These are phyloP conservation scores for Etheostoma spectabile DNA, from an alignment of 2,113 vertebrate genomes.

Conservation along the genomic window DNA sequence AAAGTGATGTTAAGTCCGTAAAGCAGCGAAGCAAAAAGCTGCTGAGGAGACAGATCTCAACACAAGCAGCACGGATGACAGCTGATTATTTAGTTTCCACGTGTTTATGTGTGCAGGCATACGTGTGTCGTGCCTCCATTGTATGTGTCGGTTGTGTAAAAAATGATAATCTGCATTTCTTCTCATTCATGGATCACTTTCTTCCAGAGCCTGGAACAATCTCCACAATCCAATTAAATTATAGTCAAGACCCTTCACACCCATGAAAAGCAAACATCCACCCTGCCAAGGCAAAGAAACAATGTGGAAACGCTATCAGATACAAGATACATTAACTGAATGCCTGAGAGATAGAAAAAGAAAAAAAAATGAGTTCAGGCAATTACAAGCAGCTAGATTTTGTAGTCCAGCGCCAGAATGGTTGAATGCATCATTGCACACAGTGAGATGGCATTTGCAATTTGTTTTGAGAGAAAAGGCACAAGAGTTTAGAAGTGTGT, in stretches of 20 bases:
- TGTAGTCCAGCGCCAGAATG: constrained; percentile 42
- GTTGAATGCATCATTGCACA: constrained; percentile 61
- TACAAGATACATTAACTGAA: constrained; percentile 57
- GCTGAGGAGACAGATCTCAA: constrained; percentile 29
- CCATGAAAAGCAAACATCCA: constrained; percentile 53
- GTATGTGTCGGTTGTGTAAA: constrained; percentile 14
- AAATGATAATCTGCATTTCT: constrained; percentile 45
- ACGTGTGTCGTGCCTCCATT: neutral
- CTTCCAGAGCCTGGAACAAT: constrained; percentile 29
- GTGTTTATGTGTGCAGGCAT: neutral
- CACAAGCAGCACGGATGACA: constrained; percentile 23
- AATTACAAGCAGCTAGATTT: constrained; percentile 64
- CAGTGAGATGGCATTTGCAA: constrained; percentile 54
- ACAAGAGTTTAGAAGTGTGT: constrained; percentile 26
- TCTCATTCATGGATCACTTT: constrained; percentile 48
- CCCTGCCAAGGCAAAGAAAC: constrained; percentile 45
- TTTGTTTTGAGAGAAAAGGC: constrained; percentile 45
- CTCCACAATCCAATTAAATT: constrained; percentile 62
- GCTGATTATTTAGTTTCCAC: constrained; percentile 52
- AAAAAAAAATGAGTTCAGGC: constrained; percentile 48
- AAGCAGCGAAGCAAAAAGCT: constrained; percentile 48
- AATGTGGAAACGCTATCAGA: constrained; percentile 56
- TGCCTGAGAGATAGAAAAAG: constrained; percentile 41
- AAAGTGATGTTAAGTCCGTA: constrained; percentile 49
- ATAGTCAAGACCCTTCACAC: constrained; percentile 50